Conservation (phyloP, 2,797 vertebrate species). For the Tangara arthus region DNA sequence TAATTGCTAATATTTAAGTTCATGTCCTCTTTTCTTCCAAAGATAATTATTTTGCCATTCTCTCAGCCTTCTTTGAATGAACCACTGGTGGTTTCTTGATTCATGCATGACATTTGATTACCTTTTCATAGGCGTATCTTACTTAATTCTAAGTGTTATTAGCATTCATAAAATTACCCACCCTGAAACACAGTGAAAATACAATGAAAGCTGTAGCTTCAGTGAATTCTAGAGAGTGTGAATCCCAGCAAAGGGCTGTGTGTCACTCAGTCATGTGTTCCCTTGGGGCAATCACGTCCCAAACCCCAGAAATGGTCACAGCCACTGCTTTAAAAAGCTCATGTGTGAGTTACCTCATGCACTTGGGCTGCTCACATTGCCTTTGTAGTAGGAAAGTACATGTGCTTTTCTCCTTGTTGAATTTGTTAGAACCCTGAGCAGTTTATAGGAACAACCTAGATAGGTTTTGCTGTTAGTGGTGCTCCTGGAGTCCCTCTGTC, state of each 20-base stretch:
- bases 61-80: background rate
- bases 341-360: background rate
- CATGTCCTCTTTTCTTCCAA: background rate
- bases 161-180: constrained; percentile 27
- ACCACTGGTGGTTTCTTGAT: background rate
- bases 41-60: background rate
- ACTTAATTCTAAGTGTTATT: constrained; percentile 32
- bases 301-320: background rate
- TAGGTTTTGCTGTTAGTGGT: background rate
- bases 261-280: background rate
- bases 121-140: background rate
- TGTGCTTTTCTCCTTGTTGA: background rate
- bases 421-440: background rate
- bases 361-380: background rate
- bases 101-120: constrained; percentile 37
- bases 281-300: background rate
- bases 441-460: background rate
- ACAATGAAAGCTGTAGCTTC: background rate
- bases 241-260: background rate
- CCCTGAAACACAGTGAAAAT: constrained; percentile 15
- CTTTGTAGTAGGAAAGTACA: background rate
- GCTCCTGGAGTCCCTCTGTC: background rate
- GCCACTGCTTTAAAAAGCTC: background rate
- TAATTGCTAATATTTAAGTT: background rate
- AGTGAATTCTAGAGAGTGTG: background rate